Evolutionary conservation across 2,888 invertebrate species (phyloP), one percentile per base, ranked within the genome.

Genomic region (Helleia helle): DNA sequence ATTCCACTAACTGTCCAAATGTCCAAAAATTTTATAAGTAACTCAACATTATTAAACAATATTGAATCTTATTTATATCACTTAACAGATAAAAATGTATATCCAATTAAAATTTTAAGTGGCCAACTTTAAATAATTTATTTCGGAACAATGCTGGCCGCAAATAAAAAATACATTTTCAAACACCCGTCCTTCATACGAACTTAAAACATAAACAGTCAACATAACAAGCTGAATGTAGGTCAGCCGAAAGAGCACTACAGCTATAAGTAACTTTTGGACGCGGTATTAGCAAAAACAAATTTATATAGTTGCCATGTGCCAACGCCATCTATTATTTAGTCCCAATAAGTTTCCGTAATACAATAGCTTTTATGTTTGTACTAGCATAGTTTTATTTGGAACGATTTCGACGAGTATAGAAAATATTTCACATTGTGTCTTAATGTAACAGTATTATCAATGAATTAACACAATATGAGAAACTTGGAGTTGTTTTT

Each of bases 241-340:
- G 22, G n/a, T 29, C 15, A 12, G 6, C n/a, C n/a, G n/a, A n/a
- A n/a, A n/a, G 13, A 14, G 29, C 6, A 3, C 14, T 15, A 30
- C 13, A 14, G 14, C 14, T 12, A 7, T 4, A 30, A 15, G 30
- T 11, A 9, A 9, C n/a, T 17, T 30, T 30, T 31, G 3, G 9
- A 11, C 9, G 31, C 26, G 26, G 9, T 26, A 26, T 26, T 26
- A 9, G 11, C 9, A 4, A 30, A 30, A 31, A 31, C 9, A 31
- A 9, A 31, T 22, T 22, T 8, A 22, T 22, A 22, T 5, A 22
- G 14, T 5, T 1, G 4, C 12, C 5, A 11, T 18, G 9, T 31
- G 18, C 18, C 31, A 31, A 31, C 31, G 31, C 31, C 31, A 18
- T 31, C 31, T 31, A 31, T 31, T 31, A 31, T 31, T 18, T 18